Base-by-base conservation (phyloP, 1,140 invertebrate genomes). In the Brachionus paranguensis region DNA sequence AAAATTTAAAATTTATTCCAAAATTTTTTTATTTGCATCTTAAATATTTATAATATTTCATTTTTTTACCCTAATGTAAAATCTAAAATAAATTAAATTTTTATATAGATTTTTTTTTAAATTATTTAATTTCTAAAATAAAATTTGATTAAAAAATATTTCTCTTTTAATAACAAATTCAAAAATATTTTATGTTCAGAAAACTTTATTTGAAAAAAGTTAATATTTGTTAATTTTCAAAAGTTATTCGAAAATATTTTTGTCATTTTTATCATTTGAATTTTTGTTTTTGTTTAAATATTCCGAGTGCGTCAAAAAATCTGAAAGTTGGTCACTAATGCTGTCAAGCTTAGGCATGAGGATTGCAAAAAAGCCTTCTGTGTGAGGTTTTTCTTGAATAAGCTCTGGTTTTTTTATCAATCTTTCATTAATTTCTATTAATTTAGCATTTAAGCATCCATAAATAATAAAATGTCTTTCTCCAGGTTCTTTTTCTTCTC, bases 371-470 rank as follows among this genome's bases (percentile, higher is more conserved):
- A 81, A 81, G 8, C 78, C 78, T 37, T 81, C 78, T 1, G 78
- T 81, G 43, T 29, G 17, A 20, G 50, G 53, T 37, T 81, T 81
- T 64, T 60, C 37, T 81, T 81, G 78, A 12, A 81, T 64, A 43
- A 81, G 41, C 24, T 60, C 33, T n/a, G 78, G 78, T n/a, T 81
- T 81, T 33, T 60, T 68, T 29, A 81, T 24, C 2, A 81, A 24
- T 43, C 53, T 43, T 64, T 81, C 78, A 68, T 81, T 81, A 12
- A 64, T 81, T 27, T 81, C 78, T 14, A 81, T 68, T 17, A 81
- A 47, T 64, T 81, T 81, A 5, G 78, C 78, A 81, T 81, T 81
- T 27, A 81, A 17, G 20, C 53, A 68, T 8, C 53, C 20, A 64
- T 81, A 81, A 20, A 81, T 24, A n/a, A 81, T 17, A 81, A 81